A percentile compares a stretch with the other conserved stretches of the same genome.
These are phyloP conservation scores for Oreochromis spilurus DNA, from an alignment of 2,113 vertebrate species.

Conservation along the genomic window DNA sequence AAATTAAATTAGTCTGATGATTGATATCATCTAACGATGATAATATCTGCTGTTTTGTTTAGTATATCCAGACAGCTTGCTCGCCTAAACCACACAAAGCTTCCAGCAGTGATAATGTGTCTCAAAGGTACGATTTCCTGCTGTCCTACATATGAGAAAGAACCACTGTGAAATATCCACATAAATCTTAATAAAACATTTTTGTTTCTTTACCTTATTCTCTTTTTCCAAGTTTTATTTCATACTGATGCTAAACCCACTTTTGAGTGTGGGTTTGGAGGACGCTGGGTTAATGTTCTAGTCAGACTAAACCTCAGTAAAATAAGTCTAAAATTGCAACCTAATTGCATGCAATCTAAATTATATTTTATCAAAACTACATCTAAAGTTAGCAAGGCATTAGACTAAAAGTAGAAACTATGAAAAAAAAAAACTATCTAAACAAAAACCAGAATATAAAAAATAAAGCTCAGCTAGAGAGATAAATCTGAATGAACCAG, in stretches of 20 bases:
- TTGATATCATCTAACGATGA: accelerated
- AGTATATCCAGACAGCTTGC: neutral
- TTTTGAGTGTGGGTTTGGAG: neutral
- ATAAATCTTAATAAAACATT: neutral
- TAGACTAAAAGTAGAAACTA: neutral
- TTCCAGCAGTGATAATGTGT: neutral
- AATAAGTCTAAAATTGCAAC: neutral
- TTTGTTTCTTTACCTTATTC: neutral
- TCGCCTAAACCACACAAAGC: accelerated
- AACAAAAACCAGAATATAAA: neutral
- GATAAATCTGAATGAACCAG: neutral
- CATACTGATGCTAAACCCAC: neutral
- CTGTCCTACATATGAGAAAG: neutral
- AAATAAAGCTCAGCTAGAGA: neutral
- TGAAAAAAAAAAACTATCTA: neutral
- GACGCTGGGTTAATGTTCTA: neutral
- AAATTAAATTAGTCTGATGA: neutral
- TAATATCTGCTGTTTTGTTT: neutral
- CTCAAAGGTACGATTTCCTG: neutral
- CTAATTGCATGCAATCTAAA: neutral
- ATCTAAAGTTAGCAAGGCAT: neutral
- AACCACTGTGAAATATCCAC: neutral
- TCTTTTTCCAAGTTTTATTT: neutral
- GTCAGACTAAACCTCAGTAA: neutral
- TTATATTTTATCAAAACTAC: neutral